phyloP scores from a whole-genome alignment of 2,113 vertebrate species.

The Eurypyga helias region DNA sequence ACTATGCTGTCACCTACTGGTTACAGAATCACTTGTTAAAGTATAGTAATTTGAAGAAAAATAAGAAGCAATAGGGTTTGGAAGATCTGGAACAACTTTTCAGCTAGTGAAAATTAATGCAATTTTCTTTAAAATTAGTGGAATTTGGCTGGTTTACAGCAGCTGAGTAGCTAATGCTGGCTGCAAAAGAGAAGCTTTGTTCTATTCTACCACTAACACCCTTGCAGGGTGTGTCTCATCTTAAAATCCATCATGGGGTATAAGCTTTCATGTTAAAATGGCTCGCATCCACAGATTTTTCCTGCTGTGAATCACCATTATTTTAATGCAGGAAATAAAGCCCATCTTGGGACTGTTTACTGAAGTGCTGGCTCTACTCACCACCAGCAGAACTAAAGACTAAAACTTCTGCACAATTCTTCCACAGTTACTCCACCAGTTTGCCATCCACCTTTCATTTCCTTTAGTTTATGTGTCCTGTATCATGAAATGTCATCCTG shows the following conservation, averaged over 20 bases:
- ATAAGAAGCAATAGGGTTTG: not conserved
- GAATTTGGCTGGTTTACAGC: not conserved
- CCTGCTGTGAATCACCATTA: not conserved
- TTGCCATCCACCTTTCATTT: not conserved
- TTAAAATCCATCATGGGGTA: not conserved
- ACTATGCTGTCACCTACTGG: constrained; percentile 42
- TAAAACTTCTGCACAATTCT: not conserved
- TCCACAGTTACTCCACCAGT: not conserved
- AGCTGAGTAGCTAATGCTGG: not conserved
- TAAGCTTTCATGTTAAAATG: not conserved
- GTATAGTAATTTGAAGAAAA: not conserved
- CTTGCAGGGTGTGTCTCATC: not conserved
- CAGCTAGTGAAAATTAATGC: not conserved
- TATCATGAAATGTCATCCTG: not conserved
- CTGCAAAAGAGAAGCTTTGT: not conserved
- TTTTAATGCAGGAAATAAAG: not conserved
- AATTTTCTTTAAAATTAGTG: not conserved
- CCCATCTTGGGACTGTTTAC: not conserved
- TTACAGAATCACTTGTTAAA: not conserved
- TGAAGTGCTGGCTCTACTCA: not conserved
- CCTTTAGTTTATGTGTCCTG: not conserved
- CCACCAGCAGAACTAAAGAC: not conserved
- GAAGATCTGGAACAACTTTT: not conserved
- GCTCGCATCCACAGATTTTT: not conserved
- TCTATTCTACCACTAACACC: not conserved